Evolutionary conservation across 2,797 vertebrate genomes (phyloP), one percentile per base, ranked within the genome.

Genomic region (Molossus alvarezi): DNA sequence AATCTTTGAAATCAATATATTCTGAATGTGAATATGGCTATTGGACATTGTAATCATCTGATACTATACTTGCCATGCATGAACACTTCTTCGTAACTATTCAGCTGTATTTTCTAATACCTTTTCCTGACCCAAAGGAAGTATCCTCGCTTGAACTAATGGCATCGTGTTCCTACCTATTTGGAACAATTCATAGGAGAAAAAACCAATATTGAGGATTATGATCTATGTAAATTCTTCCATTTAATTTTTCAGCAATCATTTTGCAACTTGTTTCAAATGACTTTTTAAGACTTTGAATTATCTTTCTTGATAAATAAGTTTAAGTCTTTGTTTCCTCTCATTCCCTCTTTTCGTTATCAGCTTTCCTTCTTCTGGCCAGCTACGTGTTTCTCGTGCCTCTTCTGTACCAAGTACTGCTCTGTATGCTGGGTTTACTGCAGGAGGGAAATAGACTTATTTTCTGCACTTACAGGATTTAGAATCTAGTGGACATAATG

Each of bases 221-320:
- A 3, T 84, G 29, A 81, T 86, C 37, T 73, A 37, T 65, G 12
- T 77, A 45, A 20, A 95, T 48, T 88, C 60, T 90, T 96, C 33
- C 27, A 8, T 45, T 95, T 91, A 76, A 65, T n/a, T 73, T 86
- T 77, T 95, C 89, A 86, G 67, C 57, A 64, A 57, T 80, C 27
- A 88, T 60, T 89, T 89, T 62, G 25, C 90, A 73, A 12, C 8
- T 93, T 65, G 12, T 81, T 85, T 97, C 21, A 64, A 65, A 53
- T 88, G 17, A 75, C 9, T 77, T 89, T 81, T 94, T 65, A 94
- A 87, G 41, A 73, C 51, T 75, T 94, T 27, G 60, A 80, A 60
- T 95, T 92, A 37, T 80, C 2, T 92, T 96, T 72, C n/a, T 60
- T 82, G 21, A 96, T 57, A 64, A 91, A 71, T 77, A 88, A 58